Base-by-base conservation (phyloP, 1,140 invertebrate genomes). In the Probaryconus sp. region DNA sequence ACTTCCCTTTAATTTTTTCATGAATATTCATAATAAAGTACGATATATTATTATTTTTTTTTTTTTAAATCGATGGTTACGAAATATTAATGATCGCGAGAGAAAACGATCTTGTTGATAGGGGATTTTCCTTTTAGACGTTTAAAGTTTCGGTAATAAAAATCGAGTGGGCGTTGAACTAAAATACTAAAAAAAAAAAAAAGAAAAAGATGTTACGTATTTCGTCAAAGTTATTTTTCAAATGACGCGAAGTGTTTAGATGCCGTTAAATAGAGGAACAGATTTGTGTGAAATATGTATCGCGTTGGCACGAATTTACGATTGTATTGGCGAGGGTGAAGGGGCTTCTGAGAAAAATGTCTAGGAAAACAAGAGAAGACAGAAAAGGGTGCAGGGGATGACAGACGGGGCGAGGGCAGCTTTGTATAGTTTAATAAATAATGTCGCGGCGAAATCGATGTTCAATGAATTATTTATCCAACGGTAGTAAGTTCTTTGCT, bases 371-470 rank as follows among this genome's bases (percentile, higher is more conserved):
- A 10, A 13, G 40, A 67, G 37, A 63, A 67, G 40, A 70, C 40
- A 33, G 72, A 55, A 61, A 28, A 68, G 61, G 42, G 51, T 24
- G 37, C 28, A 24, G n/a, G 50, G 64, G 55, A 76, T 76, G 65
- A 76, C 72, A 67, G 58, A 53, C 43, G 42, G 35, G 55, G 56
- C 16, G 38, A n/a, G n/a, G n/a, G 5, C 18, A 7, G 33, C 40
- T 43, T 71, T 61, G 72, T 70, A 58, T 65, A 67, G 60, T 61
- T 83, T 81, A 76, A 83, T 81, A 79, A 82, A 79, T 81, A 79
- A 81, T 70, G 72, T 24, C 69, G 56, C 31, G 43, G 53, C 33
- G 63, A 35, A 70, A 55, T 55, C 48, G 74, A 48, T 65, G 55
- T 50, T 26, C 56, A 42, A 81, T 81, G 65, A 77, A 80, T 81